Conservation (phyloP, 2,888 invertebrate species). For the Ennomos erosarius region DNA sequence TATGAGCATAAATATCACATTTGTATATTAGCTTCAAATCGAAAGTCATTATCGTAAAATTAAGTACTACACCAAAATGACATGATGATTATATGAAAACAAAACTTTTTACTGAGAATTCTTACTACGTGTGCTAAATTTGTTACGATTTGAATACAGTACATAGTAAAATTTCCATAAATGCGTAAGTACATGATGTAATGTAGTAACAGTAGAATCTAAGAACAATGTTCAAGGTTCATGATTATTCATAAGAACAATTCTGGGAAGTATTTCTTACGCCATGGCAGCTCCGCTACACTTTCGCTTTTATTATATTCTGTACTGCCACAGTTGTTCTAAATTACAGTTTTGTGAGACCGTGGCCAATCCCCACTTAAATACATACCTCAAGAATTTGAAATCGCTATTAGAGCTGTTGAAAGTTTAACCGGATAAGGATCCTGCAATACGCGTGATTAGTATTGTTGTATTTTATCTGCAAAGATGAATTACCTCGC, state of each 20-base stretch:
- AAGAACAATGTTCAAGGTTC: slow-evolving; percentile 34
- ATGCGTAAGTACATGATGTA: slow-evolving; percentile 21
- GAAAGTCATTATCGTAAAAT: too few relatives aligned
- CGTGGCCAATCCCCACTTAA: slow-evolving; percentile 16
- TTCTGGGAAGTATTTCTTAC: slow-evolving; percentile 39
- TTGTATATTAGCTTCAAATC: too few relatives aligned
- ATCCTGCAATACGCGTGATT: slow-evolving; percentile 9
- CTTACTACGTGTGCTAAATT: slow-evolving; percentile 8
- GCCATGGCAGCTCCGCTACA: slow-evolving; percentile 27
- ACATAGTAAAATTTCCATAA: slow-evolving; percentile 14
- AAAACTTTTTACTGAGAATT: background rate
- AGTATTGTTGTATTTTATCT: slow-evolving; percentile 15
- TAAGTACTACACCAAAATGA: too few relatives aligned
- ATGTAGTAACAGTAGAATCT: slow-evolving; percentile 11
- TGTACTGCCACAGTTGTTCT: slow-evolving; percentile 29
- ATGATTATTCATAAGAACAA: slow-evolving; percentile 39
- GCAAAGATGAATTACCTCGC: slow-evolving; percentile 6
- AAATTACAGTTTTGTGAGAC: slow-evolving; percentile 30
- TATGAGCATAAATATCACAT: too few relatives aligned
- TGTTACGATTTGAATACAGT: slow-evolving; percentile 21
- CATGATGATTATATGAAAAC: background rate
- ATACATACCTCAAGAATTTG: slow-evolving; percentile 4
- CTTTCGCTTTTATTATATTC: slow-evolving; percentile 40
- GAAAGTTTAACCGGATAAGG: slow-evolving; percentile 18
- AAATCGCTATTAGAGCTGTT: slow-evolving; percentile 17